Evolutionary conservation across 2,888 invertebrate genomes (phyloP).

Genomic region (Melitaea athalia): DNA sequence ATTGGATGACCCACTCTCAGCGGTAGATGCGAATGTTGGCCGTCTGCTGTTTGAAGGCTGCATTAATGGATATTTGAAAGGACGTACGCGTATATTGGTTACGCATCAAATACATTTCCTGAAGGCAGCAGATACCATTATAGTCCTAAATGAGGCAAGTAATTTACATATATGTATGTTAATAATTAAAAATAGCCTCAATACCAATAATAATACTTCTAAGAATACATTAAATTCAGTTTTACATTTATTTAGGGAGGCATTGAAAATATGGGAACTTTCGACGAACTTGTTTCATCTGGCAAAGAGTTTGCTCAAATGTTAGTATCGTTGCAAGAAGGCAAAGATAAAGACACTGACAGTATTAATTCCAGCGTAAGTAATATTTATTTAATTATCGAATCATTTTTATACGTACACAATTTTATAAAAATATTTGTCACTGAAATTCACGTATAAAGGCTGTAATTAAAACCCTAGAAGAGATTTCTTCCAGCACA

Average conservation of each 20-base stretch:
- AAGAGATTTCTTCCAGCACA: no score
- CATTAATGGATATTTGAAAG: conserved; percentile 84
- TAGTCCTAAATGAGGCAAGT: conserved; percentile 80
- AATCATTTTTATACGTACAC: no score
- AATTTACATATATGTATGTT: no score
- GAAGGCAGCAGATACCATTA: conserved; percentile 85
- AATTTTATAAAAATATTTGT: no score
- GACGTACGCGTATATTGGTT: conserved; percentile 88
- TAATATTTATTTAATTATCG: not conserved
- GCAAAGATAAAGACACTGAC: conserved; percentile 66
- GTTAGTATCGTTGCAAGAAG: conserved; percentile 69
- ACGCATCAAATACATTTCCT: conserved; percentile 94
- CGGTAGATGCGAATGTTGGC: conserved; percentile 91
- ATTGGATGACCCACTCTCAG: conserved; percentile 93
- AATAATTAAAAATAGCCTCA: not conserved
- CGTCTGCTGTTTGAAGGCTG: conserved; percentile 90
- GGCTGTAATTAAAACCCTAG: no score
- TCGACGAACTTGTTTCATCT: conserved; percentile 78
- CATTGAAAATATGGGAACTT: conserved; percentile 83
- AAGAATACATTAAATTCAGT: no score
- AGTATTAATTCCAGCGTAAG: conserved; percentile 61
- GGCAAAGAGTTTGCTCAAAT: conserved; percentile 83
- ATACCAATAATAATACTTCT: not conserved
- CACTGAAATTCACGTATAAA: no score
- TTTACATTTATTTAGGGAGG: conserved; percentile 64